Evolutionary conservation across 2,797 vertebrate genomes (phyloP).

Genomic region (Odontamblyopus lacepedii): DNA sequence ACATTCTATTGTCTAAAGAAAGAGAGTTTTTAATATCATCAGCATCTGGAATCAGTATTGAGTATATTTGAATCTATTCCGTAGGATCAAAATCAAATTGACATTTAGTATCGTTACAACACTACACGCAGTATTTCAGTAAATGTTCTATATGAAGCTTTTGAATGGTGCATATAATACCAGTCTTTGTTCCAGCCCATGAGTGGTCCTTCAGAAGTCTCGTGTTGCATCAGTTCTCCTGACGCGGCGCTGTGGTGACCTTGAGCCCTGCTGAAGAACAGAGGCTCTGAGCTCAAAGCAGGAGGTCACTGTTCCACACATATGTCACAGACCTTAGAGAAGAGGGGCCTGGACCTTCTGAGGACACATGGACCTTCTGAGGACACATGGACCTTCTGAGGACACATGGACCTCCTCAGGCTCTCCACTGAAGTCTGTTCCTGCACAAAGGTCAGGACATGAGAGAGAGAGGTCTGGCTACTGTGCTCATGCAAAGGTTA

Average conservation of each 20-base stretch:
- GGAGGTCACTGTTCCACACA: conserved; percentile 53
- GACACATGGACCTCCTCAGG: not conserved
- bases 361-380: conserved; percentile 21
- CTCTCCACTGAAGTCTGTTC: conserved; percentile 28
- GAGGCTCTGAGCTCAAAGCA: conserved; percentile 56
- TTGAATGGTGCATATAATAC: conserved; percentile 2
- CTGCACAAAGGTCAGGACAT: conserved; percentile 61
- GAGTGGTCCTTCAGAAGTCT: conserved; percentile 7
- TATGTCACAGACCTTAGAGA: conserved; percentile 63
- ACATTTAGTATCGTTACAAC: too few species aligned
- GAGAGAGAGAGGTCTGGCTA: conserved; percentile 39
- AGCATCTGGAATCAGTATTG: too few species aligned
- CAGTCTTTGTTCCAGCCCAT: not conserved
- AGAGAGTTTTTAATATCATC: too few species aligned
- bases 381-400: not conserved
- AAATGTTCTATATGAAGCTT: conserved; percentile 2
- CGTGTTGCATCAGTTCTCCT: conserved; percentile 46
- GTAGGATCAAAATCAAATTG: too few species aligned
- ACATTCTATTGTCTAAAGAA: too few species aligned
- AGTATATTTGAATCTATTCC: too few species aligned
- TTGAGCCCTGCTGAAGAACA: conserved; percentile 30
- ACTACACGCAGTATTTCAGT: not conserved
- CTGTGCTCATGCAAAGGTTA: conserved; percentile 43
- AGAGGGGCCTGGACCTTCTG: conserved; percentile 38
- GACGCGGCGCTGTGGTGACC: conserved; percentile 37